A percentile compares a stretch with the other conserved stretches of the same genome.
Evolutionary conservation across 1,140 invertebrate species (phyloP).

Genomic region (Venustaconcha ellipsiformis): DNA sequence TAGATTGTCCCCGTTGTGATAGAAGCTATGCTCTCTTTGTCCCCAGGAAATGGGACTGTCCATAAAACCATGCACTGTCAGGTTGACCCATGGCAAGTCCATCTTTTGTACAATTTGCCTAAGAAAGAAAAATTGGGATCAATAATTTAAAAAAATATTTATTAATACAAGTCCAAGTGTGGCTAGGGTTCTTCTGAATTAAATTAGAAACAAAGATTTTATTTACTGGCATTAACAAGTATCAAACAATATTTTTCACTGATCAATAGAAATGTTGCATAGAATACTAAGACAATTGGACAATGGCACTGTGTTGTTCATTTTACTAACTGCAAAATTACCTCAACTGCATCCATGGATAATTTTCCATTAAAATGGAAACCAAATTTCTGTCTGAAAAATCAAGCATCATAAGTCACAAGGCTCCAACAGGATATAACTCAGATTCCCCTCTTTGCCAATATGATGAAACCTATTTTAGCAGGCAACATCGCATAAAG

Average conservation of each 20-base stretch:
- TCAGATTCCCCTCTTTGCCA: too few species aligned
- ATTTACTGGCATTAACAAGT: neutral
- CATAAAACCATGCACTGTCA: conserved; percentile 59
- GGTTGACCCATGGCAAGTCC: conserved; percentile 34
- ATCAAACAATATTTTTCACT: neutral
- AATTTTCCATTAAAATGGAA: too few species aligned
- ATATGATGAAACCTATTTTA: too few species aligned
- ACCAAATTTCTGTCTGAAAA: too few species aligned
- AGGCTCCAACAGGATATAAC: too few species aligned
- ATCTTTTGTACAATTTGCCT: conserved; percentile 27
- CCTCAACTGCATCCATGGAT: too few species aligned
- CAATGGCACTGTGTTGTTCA: neutral
- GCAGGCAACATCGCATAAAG: too few species aligned
- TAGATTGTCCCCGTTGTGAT: conserved; percentile 53
- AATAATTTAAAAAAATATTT: neutral
- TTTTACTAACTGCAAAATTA: too few species aligned
- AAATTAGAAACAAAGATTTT: neutral
- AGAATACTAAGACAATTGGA: neutral
- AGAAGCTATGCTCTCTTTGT: conserved; percentile 50
- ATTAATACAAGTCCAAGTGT: neutral
- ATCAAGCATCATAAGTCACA: too few species aligned
- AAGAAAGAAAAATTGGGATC: conserved; percentile 11
- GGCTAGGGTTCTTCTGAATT: neutral
- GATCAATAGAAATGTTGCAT: neutral
- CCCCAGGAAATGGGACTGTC: conserved; percentile 54